Evolutionary conservation across 2,888 invertebrate genomes (phyloP).

Genomic region (Trimorus sp.): DNA sequence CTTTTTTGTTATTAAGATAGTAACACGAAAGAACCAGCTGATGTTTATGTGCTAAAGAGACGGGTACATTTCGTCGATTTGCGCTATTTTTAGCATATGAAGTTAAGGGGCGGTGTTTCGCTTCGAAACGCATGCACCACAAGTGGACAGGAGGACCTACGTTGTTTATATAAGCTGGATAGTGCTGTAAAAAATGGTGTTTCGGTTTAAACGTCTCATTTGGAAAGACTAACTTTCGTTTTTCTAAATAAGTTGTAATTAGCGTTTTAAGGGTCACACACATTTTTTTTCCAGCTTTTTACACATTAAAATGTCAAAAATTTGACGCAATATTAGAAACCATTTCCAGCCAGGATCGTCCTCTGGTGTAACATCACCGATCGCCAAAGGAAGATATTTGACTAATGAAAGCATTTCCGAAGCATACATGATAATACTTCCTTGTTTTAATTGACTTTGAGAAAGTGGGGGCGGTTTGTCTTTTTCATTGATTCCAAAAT

Average conservation of each 20-base stretch:
- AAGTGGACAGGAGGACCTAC: neutral
- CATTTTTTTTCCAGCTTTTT: neutral
- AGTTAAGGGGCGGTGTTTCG: neutral
- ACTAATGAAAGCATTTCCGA: conserved; percentile 60
- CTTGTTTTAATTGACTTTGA: conserved; percentile 37
- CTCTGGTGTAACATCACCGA: conserved; percentile 46
- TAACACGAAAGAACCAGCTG: neutral
- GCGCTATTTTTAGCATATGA: conserved; percentile 1
- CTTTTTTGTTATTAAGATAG: no score
- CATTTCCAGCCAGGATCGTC: conserved; percentile 45
- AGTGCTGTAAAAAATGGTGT: conserved; percentile 21
- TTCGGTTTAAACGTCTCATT: conserved; percentile 4
- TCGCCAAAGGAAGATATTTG: conserved; percentile 47
- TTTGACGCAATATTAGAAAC: conserved; percentile 25
- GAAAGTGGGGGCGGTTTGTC: conserved; percentile 61
- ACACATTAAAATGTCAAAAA: neutral
- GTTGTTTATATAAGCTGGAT: neutral
- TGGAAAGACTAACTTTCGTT: conserved; percentile 5
- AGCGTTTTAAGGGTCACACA: neutral
- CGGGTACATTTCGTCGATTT: conserved; percentile 6
- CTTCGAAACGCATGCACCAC: conserved; percentile 24
- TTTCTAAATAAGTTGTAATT: neutral
- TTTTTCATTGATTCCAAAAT: conserved; percentile 54
- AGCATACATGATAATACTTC: conserved; percentile 54
- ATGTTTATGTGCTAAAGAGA: conserved; percentile 8